Evolutionary conservation across 2,888 invertebrate species (phyloP), one percentile per base, ranked within the genome.

Genomic region (Byasa hedistus): DNA sequence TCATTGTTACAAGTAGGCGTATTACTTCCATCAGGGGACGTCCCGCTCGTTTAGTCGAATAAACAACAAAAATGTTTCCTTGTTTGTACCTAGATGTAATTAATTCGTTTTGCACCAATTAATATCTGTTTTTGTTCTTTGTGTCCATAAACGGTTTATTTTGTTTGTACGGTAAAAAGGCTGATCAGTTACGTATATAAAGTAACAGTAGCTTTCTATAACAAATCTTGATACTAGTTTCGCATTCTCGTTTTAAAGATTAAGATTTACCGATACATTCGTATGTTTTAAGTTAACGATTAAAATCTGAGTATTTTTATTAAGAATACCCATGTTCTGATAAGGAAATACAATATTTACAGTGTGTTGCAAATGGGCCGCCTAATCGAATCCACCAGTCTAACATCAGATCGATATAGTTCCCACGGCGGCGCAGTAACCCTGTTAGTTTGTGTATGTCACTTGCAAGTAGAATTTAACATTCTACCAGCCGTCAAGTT

Each of bases 371-470:
- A 74, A 79, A 73, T 77, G 71, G 72, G 75, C 78, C 79, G 78
- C 73, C 68, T 78, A 81, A 84, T 82, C 70, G 75, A 77, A 85
- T 82, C 79, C 84, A 82, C 71, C 72, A 75, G 72, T 70, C 72
- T 79, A 78, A 74, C 77, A 80, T 83, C 76, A 80, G 85, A 91
- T 91, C 91, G 81, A 91, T 91, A 89, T 76, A 74, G 71, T 85
- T 83, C 84, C 80, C 83, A 86, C 87, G 74, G 71, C 83, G 81
- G 84, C 86, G 86, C 85, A 85, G 81, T 84, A 84, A 86, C 82
- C 84, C 84, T 73, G 72, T 79, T 74, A 71, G 68, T 73, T 82
- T 78, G 71, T 69, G 77, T 77, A 76, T 76, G 79, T 76, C 71
- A 71, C n/a, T 69, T 71, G 65, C 21, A 21, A 65, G 72, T 69